These are phyloP conservation scores for Rostratula benghalensis DNA, from an alignment of 2,113 vertebrate species.

Conservation along the genomic window DNA sequence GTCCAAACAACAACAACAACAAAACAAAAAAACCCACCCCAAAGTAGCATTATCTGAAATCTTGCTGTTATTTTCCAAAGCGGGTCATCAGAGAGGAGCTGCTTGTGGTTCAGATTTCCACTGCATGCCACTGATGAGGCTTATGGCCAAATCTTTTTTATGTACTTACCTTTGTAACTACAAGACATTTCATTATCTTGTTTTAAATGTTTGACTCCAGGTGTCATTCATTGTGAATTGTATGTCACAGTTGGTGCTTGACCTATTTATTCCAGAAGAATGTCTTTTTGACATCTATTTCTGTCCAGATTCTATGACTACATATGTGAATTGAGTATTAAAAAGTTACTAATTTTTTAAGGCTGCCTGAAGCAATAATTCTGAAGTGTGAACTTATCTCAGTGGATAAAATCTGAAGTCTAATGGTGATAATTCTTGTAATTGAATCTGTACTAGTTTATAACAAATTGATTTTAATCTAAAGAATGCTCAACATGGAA, in stretches of 20 bases:
- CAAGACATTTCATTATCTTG: not conserved
- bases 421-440: conserved; percentile 18
- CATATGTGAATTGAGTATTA: not conserved
- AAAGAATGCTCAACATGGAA: not conserved
- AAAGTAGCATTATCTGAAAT: not conserved
- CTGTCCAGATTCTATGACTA: not conserved
- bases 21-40: too few species aligned
- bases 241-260: not conserved
- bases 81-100: not conserved
- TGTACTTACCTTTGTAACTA: conserved; percentile 2
- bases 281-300: not conserved
- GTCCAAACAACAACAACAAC: too few species aligned
- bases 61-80: not conserved
- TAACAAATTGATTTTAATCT: not conserved
- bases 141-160: not conserved
- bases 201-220: not conserved
- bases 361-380: conserved; percentile 19
- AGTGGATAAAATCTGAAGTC: conserved; percentile 17
- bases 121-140: not conserved
- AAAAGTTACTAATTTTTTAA: not conserved
- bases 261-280: not conserved
- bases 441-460: not conserved
- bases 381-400: conserved; percentile 1
- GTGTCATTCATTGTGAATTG: not conserved
- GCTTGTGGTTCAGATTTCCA: not conserved